Conservation (phyloP, 2,797 vertebrate genomes). For the Leptodactylus fallax region DNA sequence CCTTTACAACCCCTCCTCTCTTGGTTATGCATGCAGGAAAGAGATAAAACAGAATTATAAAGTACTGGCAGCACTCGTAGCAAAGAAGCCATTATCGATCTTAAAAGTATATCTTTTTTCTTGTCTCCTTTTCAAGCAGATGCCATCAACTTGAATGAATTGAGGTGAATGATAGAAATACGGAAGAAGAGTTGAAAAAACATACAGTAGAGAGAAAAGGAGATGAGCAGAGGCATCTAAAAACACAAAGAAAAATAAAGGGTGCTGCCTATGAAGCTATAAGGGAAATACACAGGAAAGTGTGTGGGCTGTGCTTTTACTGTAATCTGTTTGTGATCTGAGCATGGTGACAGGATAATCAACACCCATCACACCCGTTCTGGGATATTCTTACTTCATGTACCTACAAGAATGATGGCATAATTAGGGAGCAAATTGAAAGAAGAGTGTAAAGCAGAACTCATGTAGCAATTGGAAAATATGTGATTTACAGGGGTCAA, state of each 20-base stretch:
- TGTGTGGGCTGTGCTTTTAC: conserved; percentile 39
- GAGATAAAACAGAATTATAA: conserved; percentile 64
- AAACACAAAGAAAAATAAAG: conserved; percentile 30
- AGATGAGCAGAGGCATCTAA: neutral
- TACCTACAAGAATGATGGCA: conserved; percentile 31
- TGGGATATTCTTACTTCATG: conserved; percentile 33
- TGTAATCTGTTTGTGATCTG: conserved; percentile 19
- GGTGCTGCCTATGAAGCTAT: neutral
- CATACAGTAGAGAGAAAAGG: neutral
- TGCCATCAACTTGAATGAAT: conserved; percentile 60
- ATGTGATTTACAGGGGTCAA: conserved; percentile 35
- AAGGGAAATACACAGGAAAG: conserved; percentile 8
- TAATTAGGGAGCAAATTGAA: conserved; percentile 31
- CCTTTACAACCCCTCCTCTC: conserved; percentile 39
- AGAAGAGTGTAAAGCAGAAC: conserved; percentile 1
- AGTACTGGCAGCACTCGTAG: conserved; percentile 58
- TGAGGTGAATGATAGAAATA: conserved; percentile 57
- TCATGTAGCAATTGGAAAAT: conserved; percentile 25
- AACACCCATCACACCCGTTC: conserved; percentile 32
- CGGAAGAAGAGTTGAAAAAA: conserved; percentile 36
- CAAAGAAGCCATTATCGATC: conserved; percentile 64
- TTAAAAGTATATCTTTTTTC: conserved; percentile 60
- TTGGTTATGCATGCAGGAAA: conserved; percentile 56
- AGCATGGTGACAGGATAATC: conserved; percentile 35
- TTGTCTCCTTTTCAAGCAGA: conserved; percentile 53